A percentile compares a stretch with the other conserved stretches of the same genome.
Evolutionary conservation across 2,888 invertebrate genomes (phyloP).

Genomic region (Alsophila aescularia): DNA sequence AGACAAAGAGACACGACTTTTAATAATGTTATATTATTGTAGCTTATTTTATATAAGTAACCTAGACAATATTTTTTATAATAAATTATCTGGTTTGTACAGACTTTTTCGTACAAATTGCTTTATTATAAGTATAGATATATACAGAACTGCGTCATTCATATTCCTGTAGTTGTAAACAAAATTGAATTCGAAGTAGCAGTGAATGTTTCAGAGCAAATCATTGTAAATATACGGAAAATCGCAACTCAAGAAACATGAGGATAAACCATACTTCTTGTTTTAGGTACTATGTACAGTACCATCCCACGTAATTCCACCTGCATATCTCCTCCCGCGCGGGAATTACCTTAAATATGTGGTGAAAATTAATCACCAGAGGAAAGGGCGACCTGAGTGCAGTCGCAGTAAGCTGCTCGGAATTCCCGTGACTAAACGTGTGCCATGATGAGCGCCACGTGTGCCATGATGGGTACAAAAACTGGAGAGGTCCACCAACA

Average conservation of each 20-base stretch:
- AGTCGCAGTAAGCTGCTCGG: neutral
- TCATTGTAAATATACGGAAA: neutral
- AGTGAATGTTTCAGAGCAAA: no score
- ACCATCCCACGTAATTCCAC: neutral
- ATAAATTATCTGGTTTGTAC: no score
- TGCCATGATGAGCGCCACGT: neutral
- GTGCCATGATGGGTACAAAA: neutral
- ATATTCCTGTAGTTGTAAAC: neutral
- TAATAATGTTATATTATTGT: no score
- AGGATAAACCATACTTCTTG: neutral
- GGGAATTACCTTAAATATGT: slow-evolving; percentile 1
- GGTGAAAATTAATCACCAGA: neutral
- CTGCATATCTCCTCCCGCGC: neutral
- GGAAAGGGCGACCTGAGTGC: neutral
- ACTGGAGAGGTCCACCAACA: neutral
- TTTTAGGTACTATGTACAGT: no score
- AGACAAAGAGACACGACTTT: no score
- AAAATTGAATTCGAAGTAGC: neutral
- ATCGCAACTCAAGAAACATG: neutral
- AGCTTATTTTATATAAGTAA: no score
- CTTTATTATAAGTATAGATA: no score
- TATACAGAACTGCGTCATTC: no score
- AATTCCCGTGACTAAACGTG: neutral
- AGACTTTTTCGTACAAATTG: no score
- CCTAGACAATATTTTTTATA: no score